Conservation (phyloP, 2,888 invertebrate genomes). For the Acronicta leporina region DNA sequence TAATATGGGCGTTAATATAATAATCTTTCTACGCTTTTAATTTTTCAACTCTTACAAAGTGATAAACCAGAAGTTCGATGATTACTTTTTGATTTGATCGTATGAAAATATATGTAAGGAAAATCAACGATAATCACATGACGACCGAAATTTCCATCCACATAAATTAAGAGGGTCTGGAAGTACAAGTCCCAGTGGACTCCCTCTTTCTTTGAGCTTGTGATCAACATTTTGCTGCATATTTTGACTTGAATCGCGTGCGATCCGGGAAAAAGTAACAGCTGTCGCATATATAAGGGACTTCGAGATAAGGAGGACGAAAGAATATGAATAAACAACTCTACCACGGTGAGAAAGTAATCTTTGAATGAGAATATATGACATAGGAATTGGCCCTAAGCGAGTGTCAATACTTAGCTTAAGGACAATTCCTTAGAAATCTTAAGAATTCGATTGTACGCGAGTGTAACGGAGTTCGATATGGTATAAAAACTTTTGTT, state of each 20-base stretch:
- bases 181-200: slow-evolving; percentile 50
- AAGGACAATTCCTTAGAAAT: background rate
- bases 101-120: slow-evolving; percentile 15
- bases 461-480: slow-evolving; percentile 65
- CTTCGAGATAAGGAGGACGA: slow-evolving; percentile 1
- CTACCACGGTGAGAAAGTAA: too few species aligned
- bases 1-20: background rate
- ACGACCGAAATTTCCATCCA: slow-evolving; percentile 1
- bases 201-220: slow-evolving; percentile 50
- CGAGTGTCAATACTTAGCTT: too few species aligned
- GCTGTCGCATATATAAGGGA: slow-evolving; percentile 8
- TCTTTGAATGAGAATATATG: too few species aligned
- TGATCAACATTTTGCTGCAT: slow-evolving; percentile 67
- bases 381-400: too few species aligned
- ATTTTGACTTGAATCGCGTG: slow-evolving; percentile 30
- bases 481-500: slow-evolving; percentile 83
- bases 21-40: slow-evolving; percentile 9
- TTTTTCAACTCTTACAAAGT: background rate
- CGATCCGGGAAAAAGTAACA: slow-evolving; percentile 30
- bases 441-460: background rate
- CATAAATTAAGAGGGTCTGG: slow-evolving; percentile 13
- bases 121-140: slow-evolving; percentile 57
- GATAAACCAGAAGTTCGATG: too few species aligned
- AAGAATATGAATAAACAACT: slow-evolving; percentile 1
- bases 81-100: too few species aligned